A percentile compares a stretch with the other conserved stretches of the same genome.
Conservation (phyloP, 2,113 vertebrate species). For the Alces alces region DNA sequence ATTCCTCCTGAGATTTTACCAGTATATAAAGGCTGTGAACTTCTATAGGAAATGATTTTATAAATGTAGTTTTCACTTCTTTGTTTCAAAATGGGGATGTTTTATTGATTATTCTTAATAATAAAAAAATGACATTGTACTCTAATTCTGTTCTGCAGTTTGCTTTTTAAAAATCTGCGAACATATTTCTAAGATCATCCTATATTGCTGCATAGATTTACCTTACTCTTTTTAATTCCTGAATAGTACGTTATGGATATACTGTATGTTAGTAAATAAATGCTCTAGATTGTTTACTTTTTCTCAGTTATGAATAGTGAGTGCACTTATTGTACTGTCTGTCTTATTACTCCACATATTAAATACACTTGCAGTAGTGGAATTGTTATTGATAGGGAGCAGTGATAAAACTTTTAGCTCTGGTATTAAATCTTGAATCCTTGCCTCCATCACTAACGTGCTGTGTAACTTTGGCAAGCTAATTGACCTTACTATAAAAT, state of each 20-base stretch:
- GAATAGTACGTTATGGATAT: not conserved
- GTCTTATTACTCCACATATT: not conserved
- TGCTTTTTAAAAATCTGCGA: not conserved
- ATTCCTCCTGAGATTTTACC: not conserved
- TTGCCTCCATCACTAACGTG: not conserved
- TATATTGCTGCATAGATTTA: not conserved
- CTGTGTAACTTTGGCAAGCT: not conserved
- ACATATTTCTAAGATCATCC: not conserved
- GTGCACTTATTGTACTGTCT: not conserved
- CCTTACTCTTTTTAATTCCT: not conserved
- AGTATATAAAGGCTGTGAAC: not conserved
- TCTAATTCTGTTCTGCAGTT: not conserved
- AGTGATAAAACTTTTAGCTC: not conserved
- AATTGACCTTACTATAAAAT: not conserved
- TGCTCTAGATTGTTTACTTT: not conserved
- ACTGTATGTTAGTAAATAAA: not conserved
- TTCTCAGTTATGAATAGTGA: not conserved
- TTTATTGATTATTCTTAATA: conserved; percentile 15
- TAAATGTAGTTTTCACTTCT: not conserved
- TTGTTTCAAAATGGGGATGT: not conserved
- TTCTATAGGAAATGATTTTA: not conserved
- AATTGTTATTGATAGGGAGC: not conserved
- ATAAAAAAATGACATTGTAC: not conserved
- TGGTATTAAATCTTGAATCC: not conserved
- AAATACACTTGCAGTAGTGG: not conserved